phyloP scores from a whole-genome alignment of 2,888 invertebrate genomes.

The Volucella inanis region DNA sequence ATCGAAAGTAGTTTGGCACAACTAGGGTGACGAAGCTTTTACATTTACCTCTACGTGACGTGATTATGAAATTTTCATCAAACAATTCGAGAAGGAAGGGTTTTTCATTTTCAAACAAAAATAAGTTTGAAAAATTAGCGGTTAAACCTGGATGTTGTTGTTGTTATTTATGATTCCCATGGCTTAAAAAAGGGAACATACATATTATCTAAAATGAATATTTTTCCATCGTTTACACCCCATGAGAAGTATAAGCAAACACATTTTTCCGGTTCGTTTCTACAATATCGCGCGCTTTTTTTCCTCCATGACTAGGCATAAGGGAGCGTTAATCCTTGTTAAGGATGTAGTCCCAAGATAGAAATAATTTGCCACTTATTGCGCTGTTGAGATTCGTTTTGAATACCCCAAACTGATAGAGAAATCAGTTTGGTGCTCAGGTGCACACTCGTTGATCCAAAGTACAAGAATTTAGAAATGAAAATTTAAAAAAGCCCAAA shows the following conservation, averaged over 20 bases:
- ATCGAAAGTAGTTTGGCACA: constrained; percentile 39
- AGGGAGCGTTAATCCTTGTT: constrained; percentile 24
- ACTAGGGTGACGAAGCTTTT: constrained; percentile 1
- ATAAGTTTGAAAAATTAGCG: constrained; percentile 10
- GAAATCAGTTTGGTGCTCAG: constrained; percentile 26
- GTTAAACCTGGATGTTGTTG: not conserved
- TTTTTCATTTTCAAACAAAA: constrained; percentile 13
- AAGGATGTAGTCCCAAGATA: constrained; percentile 28
- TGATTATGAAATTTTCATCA: constrained; percentile 22
- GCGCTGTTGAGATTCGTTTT: constrained; percentile 30
- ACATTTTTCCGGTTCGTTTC: constrained; percentile 8
- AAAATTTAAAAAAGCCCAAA: constrained; percentile 34
- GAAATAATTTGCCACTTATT: constrained; percentile 49
- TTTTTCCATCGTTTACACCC: constrained; percentile 22
- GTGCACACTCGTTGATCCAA: constrained; percentile 13
- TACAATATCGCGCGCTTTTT: constrained; percentile 1
- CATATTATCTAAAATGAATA: constrained; percentile 47
- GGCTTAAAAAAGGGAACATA: constrained; percentile 5
- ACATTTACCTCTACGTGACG: constrained; percentile 27
- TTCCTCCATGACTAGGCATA: not conserved
- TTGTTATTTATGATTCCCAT: constrained; percentile 1
- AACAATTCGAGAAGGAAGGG: not conserved
- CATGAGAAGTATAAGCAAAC: constrained; percentile 18
- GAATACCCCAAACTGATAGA: constrained; percentile 16
- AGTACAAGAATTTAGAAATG: constrained; percentile 1